Percentiles rank a stretch among this genome's conserved stretches.
phyloP scores from a whole-genome alignment of 1,140 invertebrate species.

The Campoletis sonorensis region DNA sequence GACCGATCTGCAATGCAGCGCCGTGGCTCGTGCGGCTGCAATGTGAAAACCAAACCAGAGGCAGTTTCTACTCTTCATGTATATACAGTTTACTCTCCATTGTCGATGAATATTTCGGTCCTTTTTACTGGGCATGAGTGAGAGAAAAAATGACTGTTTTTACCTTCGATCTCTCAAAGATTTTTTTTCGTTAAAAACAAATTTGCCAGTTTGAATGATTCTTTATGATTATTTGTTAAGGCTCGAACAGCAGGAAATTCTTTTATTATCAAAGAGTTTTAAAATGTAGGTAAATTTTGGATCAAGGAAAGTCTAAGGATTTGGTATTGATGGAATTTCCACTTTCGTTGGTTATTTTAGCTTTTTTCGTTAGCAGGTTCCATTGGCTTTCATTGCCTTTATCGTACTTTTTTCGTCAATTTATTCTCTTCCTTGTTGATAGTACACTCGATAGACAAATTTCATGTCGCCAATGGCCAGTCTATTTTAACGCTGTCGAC shows the following conservation, averaged over 20 bases:
- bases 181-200: too few relatives aligned
- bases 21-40: constrained; percentile 10
- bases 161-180: background rate
- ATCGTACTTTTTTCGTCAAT: too few relatives aligned
- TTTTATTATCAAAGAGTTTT: too few relatives aligned
- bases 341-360: background rate
- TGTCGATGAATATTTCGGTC: background rate
- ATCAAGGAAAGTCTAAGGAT: background rate
- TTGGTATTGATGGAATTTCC: background rate
- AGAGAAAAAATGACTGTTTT: background rate
- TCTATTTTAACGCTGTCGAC: too few relatives aligned
- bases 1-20: background rate
- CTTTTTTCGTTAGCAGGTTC: background rate
- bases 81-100: background rate
- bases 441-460: too few relatives aligned
- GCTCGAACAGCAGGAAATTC: too few relatives aligned
- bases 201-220: too few relatives aligned
- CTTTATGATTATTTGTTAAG: too few relatives aligned
- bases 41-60: background rate
- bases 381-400: background rate
- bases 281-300: too few relatives aligned
- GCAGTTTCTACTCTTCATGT: background rate
- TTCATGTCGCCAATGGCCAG: too few relatives aligned
- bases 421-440: too few relatives aligned
- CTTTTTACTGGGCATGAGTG: background rate